phyloP scores from a whole-genome alignment of 2,113 vertebrate species.

The Microtus montanus region DNA sequence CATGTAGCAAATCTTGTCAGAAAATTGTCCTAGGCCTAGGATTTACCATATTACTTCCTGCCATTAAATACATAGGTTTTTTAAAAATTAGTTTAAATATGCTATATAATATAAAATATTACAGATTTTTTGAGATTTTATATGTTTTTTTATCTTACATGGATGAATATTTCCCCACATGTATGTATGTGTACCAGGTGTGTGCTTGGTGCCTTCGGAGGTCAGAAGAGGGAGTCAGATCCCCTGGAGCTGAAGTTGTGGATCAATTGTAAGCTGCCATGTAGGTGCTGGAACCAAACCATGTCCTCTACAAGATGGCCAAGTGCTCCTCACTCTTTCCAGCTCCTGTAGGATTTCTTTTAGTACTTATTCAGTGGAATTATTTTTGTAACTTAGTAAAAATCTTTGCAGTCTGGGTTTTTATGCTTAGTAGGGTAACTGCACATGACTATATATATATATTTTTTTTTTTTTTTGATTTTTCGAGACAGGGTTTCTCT shows the following conservation, averaged over 20 bases:
- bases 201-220: not conserved
- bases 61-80: not conserved
- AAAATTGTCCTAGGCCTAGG: not conserved
- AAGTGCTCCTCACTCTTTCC: not conserved
- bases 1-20: not conserved
- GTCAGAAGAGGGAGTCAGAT: not conserved
- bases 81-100: not conserved
- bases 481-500: too few species aligned
- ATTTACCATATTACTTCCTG: conserved; percentile 20
- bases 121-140: too few species aligned
- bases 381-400: not conserved
- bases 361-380: conserved; percentile 10
- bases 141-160: not conserved
- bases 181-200: not conserved
- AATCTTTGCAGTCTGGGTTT: not conserved
- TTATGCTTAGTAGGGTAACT: not conserved
- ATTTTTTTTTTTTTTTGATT: too few species aligned
- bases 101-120: not conserved
- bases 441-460: not conserved
- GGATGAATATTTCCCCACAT: not conserved
- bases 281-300: not conserved
- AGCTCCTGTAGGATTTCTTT: not conserved
- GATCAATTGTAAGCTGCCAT: not conserved
- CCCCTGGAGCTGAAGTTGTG: not conserved
- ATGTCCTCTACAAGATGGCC: not conserved